Conservation (phyloP, 2,797 vertebrate genomes). For the Rhabdomys pumilio region DNA sequence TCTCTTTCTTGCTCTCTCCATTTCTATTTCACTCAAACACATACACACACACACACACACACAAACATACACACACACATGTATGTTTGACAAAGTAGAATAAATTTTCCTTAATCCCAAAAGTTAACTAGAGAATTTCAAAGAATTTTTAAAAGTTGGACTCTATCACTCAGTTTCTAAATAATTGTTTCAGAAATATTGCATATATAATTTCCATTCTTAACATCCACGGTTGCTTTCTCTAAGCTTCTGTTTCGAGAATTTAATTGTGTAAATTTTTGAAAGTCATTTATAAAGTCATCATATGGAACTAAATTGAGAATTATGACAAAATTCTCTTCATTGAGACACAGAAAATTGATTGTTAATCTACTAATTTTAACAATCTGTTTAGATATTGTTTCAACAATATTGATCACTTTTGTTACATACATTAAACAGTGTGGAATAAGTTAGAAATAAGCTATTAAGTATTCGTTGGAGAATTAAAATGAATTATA, state of each 20-base stretch:
- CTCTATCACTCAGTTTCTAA: not conserved
- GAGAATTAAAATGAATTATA: not conserved
- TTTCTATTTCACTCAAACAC: not conserved
- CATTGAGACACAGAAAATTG: not conserved
- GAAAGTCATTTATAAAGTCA: not conserved
- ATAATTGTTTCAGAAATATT: not conserved
- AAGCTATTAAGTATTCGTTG: not conserved
- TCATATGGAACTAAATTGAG: not conserved
- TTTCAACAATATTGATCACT: not conserved
- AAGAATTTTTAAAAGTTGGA: not conserved
- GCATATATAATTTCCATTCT: not conserved
- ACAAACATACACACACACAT: not conserved
- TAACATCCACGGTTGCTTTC: not conserved
- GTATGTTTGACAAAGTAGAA: not conserved
- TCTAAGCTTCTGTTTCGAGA: not conserved
- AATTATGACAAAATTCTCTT: constrained; percentile 12
- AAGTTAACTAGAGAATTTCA: not conserved
- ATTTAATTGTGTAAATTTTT: not conserved
- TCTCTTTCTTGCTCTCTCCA: not conserved
- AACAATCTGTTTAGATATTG: not conserved
- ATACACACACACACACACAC: not conserved
- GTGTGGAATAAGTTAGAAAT: not conserved
- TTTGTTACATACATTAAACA: not conserved
- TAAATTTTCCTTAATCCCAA: not conserved
- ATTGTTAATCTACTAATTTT: not conserved